These are phyloP conservation scores for Euplexia lucipara DNA, from an alignment of 2,888 invertebrate genomes.

Conservation along the genomic window DNA sequence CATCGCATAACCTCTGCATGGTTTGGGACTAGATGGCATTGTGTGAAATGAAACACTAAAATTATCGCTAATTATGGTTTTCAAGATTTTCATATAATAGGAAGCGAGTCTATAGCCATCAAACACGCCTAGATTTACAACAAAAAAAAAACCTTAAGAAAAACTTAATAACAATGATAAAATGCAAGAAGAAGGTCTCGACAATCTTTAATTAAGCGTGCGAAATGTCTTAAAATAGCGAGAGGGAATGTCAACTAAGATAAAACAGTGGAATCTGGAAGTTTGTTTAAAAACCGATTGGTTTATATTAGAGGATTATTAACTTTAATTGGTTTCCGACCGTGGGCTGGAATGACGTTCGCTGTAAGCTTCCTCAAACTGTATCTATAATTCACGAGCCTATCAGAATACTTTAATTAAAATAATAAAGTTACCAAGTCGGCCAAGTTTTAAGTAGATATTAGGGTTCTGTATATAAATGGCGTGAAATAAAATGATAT, in stretches of 20 bases:
- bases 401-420: conserved; percentile 74
- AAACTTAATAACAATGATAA: no score
- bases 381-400: conserved; percentile 64
- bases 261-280: conserved; percentile 75
- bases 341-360: conserved; percentile 75
- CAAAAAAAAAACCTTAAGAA: no score
- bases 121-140: no score
- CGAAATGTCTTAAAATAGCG: conserved; percentile 38
- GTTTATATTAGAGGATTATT: conserved; percentile 84
- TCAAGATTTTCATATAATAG: no score
- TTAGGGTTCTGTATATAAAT: conserved; percentile 11
- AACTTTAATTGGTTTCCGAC: conserved; percentile 87
- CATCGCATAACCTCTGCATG: no score
- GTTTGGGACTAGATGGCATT: no score
- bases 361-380: conserved; percentile 75
- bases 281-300: conserved; percentile 78
- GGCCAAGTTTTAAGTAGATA: conserved; percentile 49
- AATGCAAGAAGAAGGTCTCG: conserved; percentile 5
- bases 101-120: no score
- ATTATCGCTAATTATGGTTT: no score
- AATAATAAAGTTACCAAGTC: conserved; percentile 60
- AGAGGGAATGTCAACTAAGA: conserved; percentile 56
- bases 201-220: conserved; percentile 31
- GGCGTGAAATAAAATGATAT: no score
- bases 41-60: no score